phyloP scores from a whole-genome alignment of 2,888 invertebrate species.

The Machimus rusticus region DNA sequence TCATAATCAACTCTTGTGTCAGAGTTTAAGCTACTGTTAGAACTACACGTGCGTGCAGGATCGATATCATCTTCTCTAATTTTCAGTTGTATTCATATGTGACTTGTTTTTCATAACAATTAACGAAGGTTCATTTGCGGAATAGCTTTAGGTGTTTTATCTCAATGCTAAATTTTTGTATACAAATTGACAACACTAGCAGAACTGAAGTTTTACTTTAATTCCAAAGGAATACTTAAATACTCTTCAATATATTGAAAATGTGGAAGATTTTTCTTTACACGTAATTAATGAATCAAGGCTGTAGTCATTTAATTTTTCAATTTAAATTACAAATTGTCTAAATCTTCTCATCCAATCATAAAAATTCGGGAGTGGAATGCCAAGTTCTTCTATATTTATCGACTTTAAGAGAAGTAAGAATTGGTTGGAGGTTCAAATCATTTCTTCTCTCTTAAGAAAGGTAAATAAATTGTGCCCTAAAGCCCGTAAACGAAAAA shows the following conservation, averaged over 20 bases:
- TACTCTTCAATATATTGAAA: background rate
- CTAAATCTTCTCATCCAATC: background rate
- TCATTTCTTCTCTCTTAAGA: background rate
- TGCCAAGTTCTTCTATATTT: background rate
- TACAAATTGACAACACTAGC: background rate
- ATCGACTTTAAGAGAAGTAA: background rate
- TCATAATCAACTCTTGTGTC: background rate
- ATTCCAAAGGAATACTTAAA: background rate
- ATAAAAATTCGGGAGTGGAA: background rate
- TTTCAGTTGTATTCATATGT: background rate
- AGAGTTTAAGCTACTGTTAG: background rate
- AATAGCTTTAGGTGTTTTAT: background rate
- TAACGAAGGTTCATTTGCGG: background rate
- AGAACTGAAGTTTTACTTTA: background rate
- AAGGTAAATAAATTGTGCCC: background rate
- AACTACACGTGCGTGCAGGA: background rate
- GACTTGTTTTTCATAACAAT: background rate
- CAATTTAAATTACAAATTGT: background rate
- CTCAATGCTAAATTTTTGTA: background rate
- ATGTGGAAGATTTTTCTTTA: background rate
- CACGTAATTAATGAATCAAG: no score
- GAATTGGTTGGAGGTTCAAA: background rate
- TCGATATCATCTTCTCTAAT: background rate
- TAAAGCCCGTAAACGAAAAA: background rate
- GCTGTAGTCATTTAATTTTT: background rate